These are phyloP conservation scores for Chymomyza costata DNA, from an alignment of 1,140 invertebrate genomes.

Conservation along the genomic window DNA sequence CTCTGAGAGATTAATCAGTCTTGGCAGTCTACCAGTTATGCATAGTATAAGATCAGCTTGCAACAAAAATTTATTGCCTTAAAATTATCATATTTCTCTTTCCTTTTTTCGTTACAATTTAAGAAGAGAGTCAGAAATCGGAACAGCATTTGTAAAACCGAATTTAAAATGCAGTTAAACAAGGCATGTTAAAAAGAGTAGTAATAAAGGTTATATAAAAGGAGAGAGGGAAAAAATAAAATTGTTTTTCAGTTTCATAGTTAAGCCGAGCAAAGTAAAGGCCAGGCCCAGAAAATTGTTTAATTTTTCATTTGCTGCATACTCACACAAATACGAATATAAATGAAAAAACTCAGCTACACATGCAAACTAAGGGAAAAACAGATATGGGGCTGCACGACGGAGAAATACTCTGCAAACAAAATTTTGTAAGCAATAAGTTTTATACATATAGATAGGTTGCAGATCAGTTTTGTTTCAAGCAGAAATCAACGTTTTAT, in stretches of 20 bases:
- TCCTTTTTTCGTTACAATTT: neutral
- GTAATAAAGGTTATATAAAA: no score
- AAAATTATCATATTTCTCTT: neutral
- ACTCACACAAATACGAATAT: slow-evolving; percentile 14
- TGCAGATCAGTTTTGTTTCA: no score
- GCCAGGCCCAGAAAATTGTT: slow-evolving; percentile 48
- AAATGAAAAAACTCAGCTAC: slow-evolving; percentile 10
- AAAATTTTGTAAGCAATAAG: no score
- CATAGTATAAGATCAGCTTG: neutral
- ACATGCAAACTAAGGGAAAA: no score
- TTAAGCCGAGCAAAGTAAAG: neutral
- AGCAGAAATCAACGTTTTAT: no score
- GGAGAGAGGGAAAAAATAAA: no score
- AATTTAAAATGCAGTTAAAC: no score
- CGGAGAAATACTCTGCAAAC: no score
- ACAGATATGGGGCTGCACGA: no score
- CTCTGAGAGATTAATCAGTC: neutral
- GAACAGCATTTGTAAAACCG: no score
- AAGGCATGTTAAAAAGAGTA: no score
- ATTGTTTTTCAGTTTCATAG: neutral
- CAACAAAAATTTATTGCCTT: neutral
- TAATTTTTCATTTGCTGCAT: slow-evolving; percentile 62
- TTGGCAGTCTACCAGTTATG: neutral
- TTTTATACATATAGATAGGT: no score
- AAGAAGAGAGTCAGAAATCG: neutral